Evolutionary conservation across 2,113 vertebrate genomes (phyloP).

Genomic region (Oncorhynchus masou): DNA sequence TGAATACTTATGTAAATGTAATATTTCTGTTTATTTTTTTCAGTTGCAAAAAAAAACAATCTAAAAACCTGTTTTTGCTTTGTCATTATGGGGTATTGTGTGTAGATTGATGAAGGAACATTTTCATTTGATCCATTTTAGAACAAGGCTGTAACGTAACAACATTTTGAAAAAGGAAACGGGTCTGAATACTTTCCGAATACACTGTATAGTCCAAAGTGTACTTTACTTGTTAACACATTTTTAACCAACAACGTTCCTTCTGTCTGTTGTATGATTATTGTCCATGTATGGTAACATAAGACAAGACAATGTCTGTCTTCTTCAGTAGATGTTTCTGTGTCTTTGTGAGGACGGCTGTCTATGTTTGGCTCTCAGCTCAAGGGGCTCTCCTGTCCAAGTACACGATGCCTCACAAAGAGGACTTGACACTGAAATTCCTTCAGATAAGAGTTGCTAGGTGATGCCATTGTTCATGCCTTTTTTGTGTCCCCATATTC

Average conservation of each 20-base stretch:
- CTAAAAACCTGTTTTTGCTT: no score
- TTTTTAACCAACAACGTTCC: slow-evolving; percentile 52
- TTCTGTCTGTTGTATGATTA: slow-evolving; percentile 63
- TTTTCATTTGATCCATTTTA: no score
- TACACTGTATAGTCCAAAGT: slow-evolving; percentile 46
- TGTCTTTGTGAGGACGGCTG: slow-evolving; percentile 61
- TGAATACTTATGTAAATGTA: not conserved
- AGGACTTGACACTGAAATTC: slow-evolving; percentile 78
- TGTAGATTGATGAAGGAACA: no score
- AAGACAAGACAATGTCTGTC: slow-evolving; percentile 58
- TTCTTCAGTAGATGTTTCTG: slow-evolving; percentile 53
- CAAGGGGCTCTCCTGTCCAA: slow-evolving; percentile 63
- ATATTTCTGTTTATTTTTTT: not conserved
- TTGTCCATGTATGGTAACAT: slow-evolving; percentile 55
- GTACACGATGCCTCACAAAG: slow-evolving; percentile 62
- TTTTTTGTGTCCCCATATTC: slow-evolving; percentile 73
- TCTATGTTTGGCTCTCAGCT: slow-evolving; percentile 59
- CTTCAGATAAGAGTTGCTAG: slow-evolving; percentile 72
- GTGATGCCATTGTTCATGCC: slow-evolving; percentile 69
- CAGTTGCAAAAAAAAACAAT: no score
- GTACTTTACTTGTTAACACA: slow-evolving; percentile 70
- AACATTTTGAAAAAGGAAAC: no score
- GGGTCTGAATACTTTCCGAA: not conserved
- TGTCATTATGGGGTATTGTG: no score
- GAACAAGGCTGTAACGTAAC: no score